Evolutionary conservation across 53 echinoderm and acorn worm genomes (phyloP).

Genomic region (Holothuria scabra): DNA sequence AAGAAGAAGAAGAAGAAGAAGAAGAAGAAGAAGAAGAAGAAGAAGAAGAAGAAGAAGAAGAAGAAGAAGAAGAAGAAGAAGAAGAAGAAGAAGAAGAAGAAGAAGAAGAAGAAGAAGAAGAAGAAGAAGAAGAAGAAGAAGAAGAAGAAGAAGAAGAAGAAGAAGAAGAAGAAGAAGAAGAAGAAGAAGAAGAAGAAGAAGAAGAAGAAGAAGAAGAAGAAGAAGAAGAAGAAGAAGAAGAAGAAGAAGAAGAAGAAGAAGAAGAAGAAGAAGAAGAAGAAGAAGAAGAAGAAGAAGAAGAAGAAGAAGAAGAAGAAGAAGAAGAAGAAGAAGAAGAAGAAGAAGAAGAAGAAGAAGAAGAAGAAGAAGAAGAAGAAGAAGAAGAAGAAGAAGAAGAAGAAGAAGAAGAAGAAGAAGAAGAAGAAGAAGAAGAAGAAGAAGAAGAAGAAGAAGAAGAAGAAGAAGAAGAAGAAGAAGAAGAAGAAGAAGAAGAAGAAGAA

Average conservation of each 20-base stretch:
- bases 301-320: not conserved
- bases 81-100: not conserved
- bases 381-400: not conserved
- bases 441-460: not conserved
- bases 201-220: not conserved
- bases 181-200: not conserved
- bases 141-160: not conserved
- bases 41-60: conserved; percentile 12
- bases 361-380: conserved; percentile 1
- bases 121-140: not conserved
- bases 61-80: not conserved
- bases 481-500: conserved; percentile 1
- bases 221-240: not conserved
- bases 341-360: not conserved
- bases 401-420: not conserved
- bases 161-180: conserved; percentile 1
- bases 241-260: not conserved
- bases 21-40: conserved; percentile 12
- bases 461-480: not conserved
- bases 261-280: not conserved
- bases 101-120: conserved; percentile 1
- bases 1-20: conserved; percentile 12
- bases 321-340: not conserved
- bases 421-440: conserved; percentile 1
- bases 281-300: not conserved